phyloP scores from a whole-genome alignment of 2,797 vertebrate species.

The Euphonia xanthogaster region DNA sequence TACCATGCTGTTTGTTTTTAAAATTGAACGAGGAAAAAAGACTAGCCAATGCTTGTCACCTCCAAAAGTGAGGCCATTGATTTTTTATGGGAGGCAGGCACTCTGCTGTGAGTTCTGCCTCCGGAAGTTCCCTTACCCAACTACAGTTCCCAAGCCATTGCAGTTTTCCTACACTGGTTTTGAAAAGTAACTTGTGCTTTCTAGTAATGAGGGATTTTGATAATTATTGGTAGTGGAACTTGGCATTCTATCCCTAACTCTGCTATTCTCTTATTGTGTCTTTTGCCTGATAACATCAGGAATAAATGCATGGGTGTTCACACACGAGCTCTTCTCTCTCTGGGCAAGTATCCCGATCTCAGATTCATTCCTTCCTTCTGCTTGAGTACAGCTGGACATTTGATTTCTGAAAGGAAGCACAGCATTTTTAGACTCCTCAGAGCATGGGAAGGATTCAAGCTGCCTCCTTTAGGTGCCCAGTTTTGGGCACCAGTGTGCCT shows the following conservation, averaged over 20 bases:
- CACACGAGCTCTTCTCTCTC: neutral
- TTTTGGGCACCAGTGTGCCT: neutral
- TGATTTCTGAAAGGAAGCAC: neutral
- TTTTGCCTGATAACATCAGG: neutral
- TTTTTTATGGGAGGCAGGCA: neutral
- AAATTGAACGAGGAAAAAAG: neutral
- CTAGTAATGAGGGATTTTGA: neutral
- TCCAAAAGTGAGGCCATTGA: neutral
- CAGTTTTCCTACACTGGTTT: neutral
- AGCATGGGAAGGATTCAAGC: neutral
- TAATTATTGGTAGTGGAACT: neutral
- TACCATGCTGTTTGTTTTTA: neutral
- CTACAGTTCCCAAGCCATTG: neutral
- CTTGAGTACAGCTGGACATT: neutral
- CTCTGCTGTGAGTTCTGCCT: neutral
- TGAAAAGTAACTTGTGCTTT: neutral
- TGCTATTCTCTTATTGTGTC: neutral
- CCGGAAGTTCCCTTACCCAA: neutral
- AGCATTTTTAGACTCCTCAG: neutral
- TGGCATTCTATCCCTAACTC: neutral
- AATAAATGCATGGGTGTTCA: neutral
- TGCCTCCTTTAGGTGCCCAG: neutral
- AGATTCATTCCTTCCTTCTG: neutral
- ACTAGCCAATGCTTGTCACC: neutral
- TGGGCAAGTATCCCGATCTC: neutral